Evolutionary conservation across 2,113 vertebrate species (phyloP), one percentile per base, ranked within the genome.

Genomic region (Rafetus swinhoei): DNA sequence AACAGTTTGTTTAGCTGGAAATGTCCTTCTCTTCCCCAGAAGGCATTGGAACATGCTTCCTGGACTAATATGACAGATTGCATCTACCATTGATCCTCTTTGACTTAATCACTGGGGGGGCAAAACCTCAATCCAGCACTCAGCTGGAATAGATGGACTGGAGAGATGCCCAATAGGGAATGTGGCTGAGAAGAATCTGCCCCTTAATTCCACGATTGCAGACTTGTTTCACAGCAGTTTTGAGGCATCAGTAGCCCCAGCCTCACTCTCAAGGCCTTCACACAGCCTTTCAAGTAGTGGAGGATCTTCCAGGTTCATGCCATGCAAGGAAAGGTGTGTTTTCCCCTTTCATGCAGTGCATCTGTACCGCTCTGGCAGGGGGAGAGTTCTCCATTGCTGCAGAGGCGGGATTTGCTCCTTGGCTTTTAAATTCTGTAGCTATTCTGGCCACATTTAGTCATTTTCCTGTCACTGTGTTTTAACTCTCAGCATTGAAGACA

Each of bases 31-130:
- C 18, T 84, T 83, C 54, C 22, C 79, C 50, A 3, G 2, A 39
- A 53, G 10, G 3, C 1, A 1, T 8, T 3, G 88, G 65, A 15
- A 19, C 0, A 0, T 12, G 35, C 32, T 85, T 35, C 24, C 25
- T 16, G 24, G 76, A 21, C n/a, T 45, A 60, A 53, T 85, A 35
- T 76, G 39, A 29, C 50, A 93, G 25, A 24, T 84, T 52, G 56
- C 22, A 50, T 82, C 69, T 24, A 5, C 35, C 9, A 27, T 2
- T 5, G 4, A 2, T 85, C 10, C 32, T 54, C 3, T 56, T 92
- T 54, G 59, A 53, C 65, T 39, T 32, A 32, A 90, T 60, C 16
- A 2, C 2, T 76, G 1, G 4, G 3, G 3, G 65, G 9, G 1
- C 13, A 24, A 3, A 12, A 55, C 76, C 15, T 7, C 27, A 5